Base-by-base conservation (phyloP, 2,888 invertebrate genomes). In the Noctua pronuba region DNA sequence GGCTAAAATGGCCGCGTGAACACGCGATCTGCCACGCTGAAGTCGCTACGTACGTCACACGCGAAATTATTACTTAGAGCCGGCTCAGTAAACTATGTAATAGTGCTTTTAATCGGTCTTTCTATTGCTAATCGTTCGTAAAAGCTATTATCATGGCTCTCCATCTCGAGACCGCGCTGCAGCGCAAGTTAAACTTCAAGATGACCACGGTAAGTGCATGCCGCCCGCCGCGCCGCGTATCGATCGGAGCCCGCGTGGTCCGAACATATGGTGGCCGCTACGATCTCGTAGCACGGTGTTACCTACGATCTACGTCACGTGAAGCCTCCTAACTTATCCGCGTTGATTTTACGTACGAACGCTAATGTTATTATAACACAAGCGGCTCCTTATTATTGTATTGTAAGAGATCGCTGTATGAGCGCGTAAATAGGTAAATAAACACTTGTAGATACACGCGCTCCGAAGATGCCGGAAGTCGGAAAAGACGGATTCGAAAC, bases 161-260 rank as follows among this genome's bases (percentile, higher is more conserved):
- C 77, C 96, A 96, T 87, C 93, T 96, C 92, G 96, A 96, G 94
- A 96, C 96, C 80, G 94, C 96, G 93, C 93, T 96, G 95, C 96
- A 96, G 94, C 95, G 96, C 88, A 96, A 96, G 95, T 93, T 96
- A 88, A 96, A 96, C 94, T 96, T 96, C 96, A 96, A 96, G 94
- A 95, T 96, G 95, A 96, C 94, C 93, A 95, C 96, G 96, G 96
- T 96, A 93, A 96, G 96, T 96, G 96, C 95, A 96, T 93, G 92
- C 92, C 92, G 92, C 90, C 93, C 91, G 93, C 92, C 92, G 91
- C 88, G 90, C 89, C 88, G 91, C 90, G 87, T 95, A 96, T 96
- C 96, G 96, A 96, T 96, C 95, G 93, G 82, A 74, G 87, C 87
- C 94, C 95, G 92, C 95, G 94, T 95, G 95, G 93, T 93, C 92